Evolutionary conservation across 2,888 invertebrate species (phyloP), one percentile per base, ranked within the genome.

Genomic region (Orchestes rusci): DNA sequence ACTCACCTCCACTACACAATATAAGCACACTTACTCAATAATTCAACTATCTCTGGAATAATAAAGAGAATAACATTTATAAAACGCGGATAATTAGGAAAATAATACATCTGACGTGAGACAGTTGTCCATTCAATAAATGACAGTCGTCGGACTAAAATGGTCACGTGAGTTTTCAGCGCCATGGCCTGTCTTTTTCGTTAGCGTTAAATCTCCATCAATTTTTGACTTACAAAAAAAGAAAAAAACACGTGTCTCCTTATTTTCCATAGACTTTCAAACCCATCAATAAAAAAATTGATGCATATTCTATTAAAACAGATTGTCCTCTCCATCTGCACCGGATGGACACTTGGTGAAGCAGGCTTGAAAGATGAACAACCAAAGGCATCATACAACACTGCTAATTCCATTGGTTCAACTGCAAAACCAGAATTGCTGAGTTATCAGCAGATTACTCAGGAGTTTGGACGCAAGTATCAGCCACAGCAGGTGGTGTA

Each of bases 401-500:
- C 18, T 19, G 39, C 42, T n/a, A 50, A 49, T 29, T 29, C 53
- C 16, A 36, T 48, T 4, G 54, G 52, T 39, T 29, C 43, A 12
- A 44, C 50, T 4, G 43, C 43, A 4, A 58, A 56, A 32, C 55
- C 53, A 15, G 58, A 58, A 12, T 28, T 39, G 23, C 35, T 47
- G 15, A 43, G 42, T 20, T 54, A 47, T 34, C 56, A 52, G 20
- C 50, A 47, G 19, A 20, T 47, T n/a, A 39, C 47, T 18, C 41
- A 47, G 17, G 30, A 45, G 23, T 56, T 52, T 38, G 56, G 54
- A 28, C 32, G 50, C 12, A 54, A 56, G 38, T 51, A 43, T 32
- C 53, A 52, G 34, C 45, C 54, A 7, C 59, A 60, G 36, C 58
- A 55, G 19, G 31, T 43, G 27, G 30, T 53, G 33, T 43, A 50